These are phyloP conservation scores for Eupithecia insigniata DNA, from an alignment of 2,888 invertebrate species.

Conservation along the genomic window DNA sequence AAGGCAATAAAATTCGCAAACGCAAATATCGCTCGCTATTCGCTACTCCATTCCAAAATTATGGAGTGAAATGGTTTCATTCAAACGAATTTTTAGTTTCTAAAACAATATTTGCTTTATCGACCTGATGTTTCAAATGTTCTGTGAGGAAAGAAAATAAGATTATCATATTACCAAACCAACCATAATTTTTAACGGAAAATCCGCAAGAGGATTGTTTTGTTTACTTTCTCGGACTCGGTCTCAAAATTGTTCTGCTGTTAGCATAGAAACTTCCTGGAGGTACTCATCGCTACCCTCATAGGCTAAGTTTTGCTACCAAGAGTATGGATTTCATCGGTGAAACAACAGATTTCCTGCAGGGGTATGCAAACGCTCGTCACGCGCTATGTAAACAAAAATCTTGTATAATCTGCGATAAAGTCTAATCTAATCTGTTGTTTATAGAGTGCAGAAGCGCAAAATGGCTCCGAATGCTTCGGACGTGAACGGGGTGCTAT, in stretches of 20 bases:
- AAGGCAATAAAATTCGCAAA: too few species aligned
- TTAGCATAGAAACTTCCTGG: too few species aligned
- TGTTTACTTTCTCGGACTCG: not conserved
- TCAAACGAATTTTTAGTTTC: not conserved
- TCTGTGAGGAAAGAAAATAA: not conserved
- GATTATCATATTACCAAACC: not conserved
- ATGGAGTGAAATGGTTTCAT: not conserved
- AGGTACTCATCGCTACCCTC: not conserved
- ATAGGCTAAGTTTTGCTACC: not conserved
- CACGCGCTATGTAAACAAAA: conserved; percentile 34
- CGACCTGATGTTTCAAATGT: not conserved
- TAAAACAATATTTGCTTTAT: not conserved
- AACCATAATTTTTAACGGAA: not conserved
- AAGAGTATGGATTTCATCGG: conserved; percentile 49
- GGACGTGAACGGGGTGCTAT: conserved; percentile 76
- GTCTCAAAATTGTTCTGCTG: not conserved
- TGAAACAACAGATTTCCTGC: conserved; percentile 48
- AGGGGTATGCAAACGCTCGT: conserved; percentile 41
- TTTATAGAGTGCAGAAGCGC: conserved; percentile 48
- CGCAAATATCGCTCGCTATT: too few species aligned
- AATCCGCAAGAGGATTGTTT: not conserved
- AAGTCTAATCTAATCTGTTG: conserved; percentile 37
- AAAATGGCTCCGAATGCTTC: conserved; percentile 75
- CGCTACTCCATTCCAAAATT: too few species aligned
- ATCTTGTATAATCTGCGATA: conserved; percentile 14